Percentiles rank a stretch among this genome's conserved stretches.
Conservation (phyloP, 2,113 vertebrate species). For the Pterocles gutturalis region DNA sequence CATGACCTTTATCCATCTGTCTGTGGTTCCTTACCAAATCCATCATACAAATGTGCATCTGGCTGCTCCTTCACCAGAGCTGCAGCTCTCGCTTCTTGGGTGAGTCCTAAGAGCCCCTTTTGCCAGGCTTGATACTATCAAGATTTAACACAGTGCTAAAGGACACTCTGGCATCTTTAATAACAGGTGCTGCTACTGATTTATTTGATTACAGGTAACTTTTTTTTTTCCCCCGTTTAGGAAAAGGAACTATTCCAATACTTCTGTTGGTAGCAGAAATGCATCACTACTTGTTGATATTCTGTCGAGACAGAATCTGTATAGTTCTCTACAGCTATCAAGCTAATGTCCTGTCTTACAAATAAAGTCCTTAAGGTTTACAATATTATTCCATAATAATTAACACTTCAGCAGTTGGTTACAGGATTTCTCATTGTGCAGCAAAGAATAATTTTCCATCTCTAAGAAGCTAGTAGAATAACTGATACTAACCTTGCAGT, state of each 20-base stretch:
- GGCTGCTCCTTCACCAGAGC: not conserved
- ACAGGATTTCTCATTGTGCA: not conserved
- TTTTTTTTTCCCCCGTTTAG: accelerated
- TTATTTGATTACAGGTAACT: not conserved
- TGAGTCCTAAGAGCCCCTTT: not conserved
- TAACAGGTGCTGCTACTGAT: not conserved
- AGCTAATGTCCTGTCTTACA: not conserved
- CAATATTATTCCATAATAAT: not conserved
- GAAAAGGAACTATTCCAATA: not conserved
- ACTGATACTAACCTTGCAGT: slow-evolving; percentile 87
- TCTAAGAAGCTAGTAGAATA: not conserved
- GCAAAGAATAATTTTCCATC: not conserved
- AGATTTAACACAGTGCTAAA: not conserved
- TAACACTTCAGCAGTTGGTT: not conserved
- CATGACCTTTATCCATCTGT: not conserved
- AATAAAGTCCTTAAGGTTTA: not conserved
- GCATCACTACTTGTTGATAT: not conserved
- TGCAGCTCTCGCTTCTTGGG: not conserved
- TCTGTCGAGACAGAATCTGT: not conserved
- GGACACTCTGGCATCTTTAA: not conserved
- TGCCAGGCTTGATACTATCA: not conserved
- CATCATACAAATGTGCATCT: accelerated
- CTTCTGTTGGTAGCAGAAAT: not conserved
- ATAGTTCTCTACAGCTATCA: not conserved
- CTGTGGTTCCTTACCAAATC: not conserved